Evolutionary conservation across 2,888 invertebrate species (phyloP).

Genomic region (Hermodice carunculata): DNA sequence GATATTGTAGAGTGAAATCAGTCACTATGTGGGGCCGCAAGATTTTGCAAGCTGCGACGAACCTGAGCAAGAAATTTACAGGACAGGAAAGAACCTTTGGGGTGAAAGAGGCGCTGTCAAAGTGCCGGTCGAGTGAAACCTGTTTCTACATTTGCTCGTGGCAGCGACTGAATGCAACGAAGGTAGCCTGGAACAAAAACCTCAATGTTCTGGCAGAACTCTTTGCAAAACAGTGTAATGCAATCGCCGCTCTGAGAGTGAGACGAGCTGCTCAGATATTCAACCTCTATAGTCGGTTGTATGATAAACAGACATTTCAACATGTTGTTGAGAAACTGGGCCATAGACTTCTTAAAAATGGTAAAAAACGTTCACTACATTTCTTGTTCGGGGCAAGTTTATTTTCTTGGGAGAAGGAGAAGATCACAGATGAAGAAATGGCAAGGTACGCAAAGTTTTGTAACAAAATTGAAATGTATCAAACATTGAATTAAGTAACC

Average conservation of each 20-base stretch:
- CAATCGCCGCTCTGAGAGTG: constrained; percentile 53
- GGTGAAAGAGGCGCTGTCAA: too few relatives aligned
- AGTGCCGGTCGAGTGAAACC: too few relatives aligned
- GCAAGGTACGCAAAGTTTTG: constrained; percentile 43
- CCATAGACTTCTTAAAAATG: constrained; percentile 27
- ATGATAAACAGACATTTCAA: constrained; percentile 46
- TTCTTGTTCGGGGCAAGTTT: constrained; percentile 50
- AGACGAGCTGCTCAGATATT: constrained; percentile 52
- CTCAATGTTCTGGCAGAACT: constrained; percentile 24
- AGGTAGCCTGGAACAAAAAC: constrained; percentile 5
- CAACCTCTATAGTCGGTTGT: constrained; percentile 52
- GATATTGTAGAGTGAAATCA: too few relatives aligned
- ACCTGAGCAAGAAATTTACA: too few relatives aligned
- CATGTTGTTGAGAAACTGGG: constrained; percentile 44
- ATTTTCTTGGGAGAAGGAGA: constrained; percentile 60
- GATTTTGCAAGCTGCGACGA: too few relatives aligned
- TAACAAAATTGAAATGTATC: background rate
- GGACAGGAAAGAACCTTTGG: too few relatives aligned
- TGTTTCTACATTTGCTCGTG: too few relatives aligned
- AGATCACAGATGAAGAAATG: constrained; percentile 57
- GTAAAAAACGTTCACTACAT: constrained; percentile 35
- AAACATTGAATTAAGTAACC: background rate
- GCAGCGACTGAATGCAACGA: too few relatives aligned
- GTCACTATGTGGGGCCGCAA: too few relatives aligned
- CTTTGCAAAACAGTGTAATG: constrained; percentile 56